A percentile compares a stretch with the other conserved stretches of the same genome.
Evolutionary conservation across 2,888 invertebrate species (phyloP).

Genomic region (Tachina lurida): DNA sequence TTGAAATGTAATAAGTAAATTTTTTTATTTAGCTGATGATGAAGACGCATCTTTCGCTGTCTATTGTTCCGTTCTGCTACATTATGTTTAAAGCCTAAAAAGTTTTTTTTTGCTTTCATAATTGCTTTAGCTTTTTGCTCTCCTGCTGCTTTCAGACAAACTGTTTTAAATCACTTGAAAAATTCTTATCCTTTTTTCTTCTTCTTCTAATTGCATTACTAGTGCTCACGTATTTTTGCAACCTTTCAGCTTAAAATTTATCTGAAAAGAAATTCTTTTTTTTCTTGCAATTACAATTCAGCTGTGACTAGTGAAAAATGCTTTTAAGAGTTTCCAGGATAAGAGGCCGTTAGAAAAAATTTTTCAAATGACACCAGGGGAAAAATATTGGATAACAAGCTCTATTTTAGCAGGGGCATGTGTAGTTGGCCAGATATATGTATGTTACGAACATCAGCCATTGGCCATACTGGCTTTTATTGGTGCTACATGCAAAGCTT

Average conservation of each 20-base stretch:
- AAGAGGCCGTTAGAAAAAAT: neutral
- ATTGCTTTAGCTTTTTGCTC: too few species aligned
- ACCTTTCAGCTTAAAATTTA: conserved; percentile 44
- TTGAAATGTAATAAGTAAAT: too few species aligned
- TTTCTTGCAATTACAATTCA: conserved; percentile 16
- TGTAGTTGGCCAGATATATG: too few species aligned
- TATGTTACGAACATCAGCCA: too few species aligned
- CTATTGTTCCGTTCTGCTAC: too few species aligned
- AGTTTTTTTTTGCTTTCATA: too few species aligned
- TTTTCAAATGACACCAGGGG: neutral
- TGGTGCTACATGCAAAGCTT: too few species aligned
- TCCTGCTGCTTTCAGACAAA: neutral
- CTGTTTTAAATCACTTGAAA: neutral
- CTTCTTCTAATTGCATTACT: neutral
- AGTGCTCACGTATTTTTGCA: conserved; percentile 29
- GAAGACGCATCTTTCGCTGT: too few species aligned
- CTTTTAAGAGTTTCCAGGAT: neutral
- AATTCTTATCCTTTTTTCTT: neutral
- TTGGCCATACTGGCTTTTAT: too few species aligned
- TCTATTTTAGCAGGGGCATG: too few species aligned
- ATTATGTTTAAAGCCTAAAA: too few species aligned
- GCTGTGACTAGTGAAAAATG: conserved; percentile 26
- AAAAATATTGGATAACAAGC: neutral
- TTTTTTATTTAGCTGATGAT: too few species aligned
- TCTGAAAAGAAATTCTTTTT: neutral